Evolutionary conservation across 1,140 invertebrate genomes (phyloP).

Genomic region (Drosophila ironensis): DNA sequence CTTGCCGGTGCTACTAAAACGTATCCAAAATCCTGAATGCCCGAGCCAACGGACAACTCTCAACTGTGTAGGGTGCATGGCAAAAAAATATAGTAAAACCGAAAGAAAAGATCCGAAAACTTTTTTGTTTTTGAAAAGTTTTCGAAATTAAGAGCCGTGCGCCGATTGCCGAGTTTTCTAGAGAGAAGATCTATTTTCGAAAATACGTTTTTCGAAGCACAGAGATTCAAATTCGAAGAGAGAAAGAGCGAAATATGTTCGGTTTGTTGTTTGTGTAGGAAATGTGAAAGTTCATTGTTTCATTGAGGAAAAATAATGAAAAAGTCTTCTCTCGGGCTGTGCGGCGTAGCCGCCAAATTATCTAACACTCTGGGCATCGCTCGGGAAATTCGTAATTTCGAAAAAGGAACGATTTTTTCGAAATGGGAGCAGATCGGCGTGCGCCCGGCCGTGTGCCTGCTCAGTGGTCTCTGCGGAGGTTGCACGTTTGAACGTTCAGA

Average conservation of each 20-base stretch:
- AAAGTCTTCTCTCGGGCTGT: slow-evolving; percentile 17
- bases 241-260: slow-evolving; percentile 10
- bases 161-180: slow-evolving; percentile 17
- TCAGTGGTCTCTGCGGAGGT: slow-evolving; percentile 82
- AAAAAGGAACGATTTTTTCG: slow-evolving; percentile 15
- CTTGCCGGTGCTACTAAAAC: slow-evolving; percentile 19
- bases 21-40: slow-evolving; percentile 25
- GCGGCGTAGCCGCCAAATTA: slow-evolving; percentile 56
- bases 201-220: slow-evolving; percentile 51
- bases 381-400: slow-evolving; percentile 31
- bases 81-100: too few relatives aligned
- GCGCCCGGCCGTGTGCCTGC: slow-evolving; percentile 45
- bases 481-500: slow-evolving; percentile 81
- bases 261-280: slow-evolving; percentile 41
- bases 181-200: slow-evolving; percentile 54
- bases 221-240: slow-evolving; percentile 10
- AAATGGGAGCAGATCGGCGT: slow-evolving; percentile 40
- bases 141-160: slow-evolving; percentile 59
- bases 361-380: slow-evolving; percentile 59
- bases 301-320: slow-evolving; percentile 76
- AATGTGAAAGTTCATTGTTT: slow-evolving; percentile 81
- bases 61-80: slow-evolving; percentile 51
- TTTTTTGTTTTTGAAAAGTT: slow-evolving; percentile 61
- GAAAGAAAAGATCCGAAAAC: slow-evolving; percentile 21
- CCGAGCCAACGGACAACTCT: slow-evolving; percentile 3